Evolutionary conservation across 1,140 invertebrate species (phyloP).

Genomic region (Stenopsyche tienmushanensis): DNA sequence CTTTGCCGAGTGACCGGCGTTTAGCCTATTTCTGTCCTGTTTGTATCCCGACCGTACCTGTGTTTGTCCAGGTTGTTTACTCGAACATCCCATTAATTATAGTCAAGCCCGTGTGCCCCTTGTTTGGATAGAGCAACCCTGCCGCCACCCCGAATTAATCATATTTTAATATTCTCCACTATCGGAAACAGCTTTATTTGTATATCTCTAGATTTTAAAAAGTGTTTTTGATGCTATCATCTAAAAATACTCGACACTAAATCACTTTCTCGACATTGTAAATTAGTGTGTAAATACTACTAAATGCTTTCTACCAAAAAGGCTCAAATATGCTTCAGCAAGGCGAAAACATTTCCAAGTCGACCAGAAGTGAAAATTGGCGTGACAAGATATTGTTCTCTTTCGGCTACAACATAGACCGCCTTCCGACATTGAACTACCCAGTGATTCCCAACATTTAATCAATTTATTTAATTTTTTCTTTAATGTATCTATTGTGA

Average conservation of each 20-base stretch:
- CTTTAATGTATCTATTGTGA: no score
- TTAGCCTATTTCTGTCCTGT: neutral
- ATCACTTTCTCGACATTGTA: neutral
- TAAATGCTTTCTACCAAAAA: constrained; percentile 7
- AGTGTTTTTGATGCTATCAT: no score
- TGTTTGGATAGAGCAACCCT: constrained; percentile 2
- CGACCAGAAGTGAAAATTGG: constrained; percentile 36
- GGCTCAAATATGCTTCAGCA: constrained; percentile 5
- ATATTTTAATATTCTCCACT: neutral
- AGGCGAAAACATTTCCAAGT: constrained; percentile 30
- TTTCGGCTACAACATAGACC: no score
- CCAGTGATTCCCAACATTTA: no score
- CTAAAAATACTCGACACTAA: neutral
- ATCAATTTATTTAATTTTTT: no score
- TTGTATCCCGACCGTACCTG: constrained; percentile 6
- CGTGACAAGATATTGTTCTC: constrained; percentile 38
- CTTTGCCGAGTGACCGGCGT: neutral
- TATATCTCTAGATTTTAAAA: no score
- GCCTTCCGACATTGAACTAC: no score
- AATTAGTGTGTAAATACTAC: constrained; percentile 22
- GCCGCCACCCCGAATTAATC: neutral
- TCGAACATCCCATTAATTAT: constrained; percentile 29
- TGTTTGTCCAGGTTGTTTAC: constrained; percentile 17
- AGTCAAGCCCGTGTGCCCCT: constrained; percentile 7
- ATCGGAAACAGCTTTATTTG: no score